Conservation (phyloP, 2,113 vertebrate species). For the Calyptommatus sinebrachiatus region DNA sequence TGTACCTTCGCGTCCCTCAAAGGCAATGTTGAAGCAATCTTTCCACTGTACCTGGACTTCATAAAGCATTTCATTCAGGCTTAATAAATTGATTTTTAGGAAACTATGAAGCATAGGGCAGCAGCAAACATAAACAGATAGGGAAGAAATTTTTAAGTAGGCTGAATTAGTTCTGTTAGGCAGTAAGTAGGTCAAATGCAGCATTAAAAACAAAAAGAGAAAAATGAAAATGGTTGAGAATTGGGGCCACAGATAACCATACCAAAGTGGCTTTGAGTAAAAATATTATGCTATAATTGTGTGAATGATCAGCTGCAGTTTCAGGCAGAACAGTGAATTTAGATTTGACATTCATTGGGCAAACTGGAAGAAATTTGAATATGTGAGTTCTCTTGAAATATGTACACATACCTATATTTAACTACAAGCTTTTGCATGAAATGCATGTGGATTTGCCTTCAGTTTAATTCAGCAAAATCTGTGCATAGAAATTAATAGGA, state of each 20-base stretch:
- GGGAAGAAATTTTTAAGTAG: neutral
- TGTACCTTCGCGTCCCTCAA: too few species aligned
- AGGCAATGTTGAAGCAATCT: neutral
- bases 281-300: constrained; percentile 5
- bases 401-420: too few species aligned
- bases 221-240: constrained; percentile 3
- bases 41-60: constrained; percentile 25
- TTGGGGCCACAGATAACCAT: neutral
- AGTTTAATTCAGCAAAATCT: neutral
- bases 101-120: constrained; percentile 4
- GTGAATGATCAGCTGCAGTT: neutral
- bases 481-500: neutral
- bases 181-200: constrained; percentile 10
- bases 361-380: neutral
- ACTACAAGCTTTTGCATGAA: neutral
- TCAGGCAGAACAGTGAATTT: neutral
- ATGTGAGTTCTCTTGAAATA: neutral
- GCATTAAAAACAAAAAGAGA: neutral
- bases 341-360: neutral
- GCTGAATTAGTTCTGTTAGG: neutral
- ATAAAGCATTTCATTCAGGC: constrained; percentile 8
- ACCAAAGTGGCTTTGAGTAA: neutral
- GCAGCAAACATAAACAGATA: neutral
- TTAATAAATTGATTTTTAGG: constrained; percentile 26
- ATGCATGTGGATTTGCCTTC: neutral